A percentile compares a stretch with the other conserved stretches of the same genome.
These are phyloP conservation scores for Drosophila fungiperda DNA, from an alignment of 2,888 invertebrate genomes.

Conservation along the genomic window DNA sequence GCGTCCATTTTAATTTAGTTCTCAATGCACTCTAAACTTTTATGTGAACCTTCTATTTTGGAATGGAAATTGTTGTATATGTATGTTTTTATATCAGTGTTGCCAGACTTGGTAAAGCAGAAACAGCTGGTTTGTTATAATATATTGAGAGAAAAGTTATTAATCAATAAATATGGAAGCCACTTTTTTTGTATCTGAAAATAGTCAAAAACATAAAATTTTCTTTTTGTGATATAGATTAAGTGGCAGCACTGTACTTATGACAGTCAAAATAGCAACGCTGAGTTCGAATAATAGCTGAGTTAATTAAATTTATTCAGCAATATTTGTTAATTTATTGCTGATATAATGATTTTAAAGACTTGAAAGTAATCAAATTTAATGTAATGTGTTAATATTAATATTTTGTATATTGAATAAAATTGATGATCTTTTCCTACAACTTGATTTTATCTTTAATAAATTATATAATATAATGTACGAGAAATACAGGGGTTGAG, in stretches of 20 bases:
- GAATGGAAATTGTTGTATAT: not conserved
- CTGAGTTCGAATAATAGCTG: not conserved
- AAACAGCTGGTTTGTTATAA: not conserved
- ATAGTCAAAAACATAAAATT: not conserved
- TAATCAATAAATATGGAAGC: not conserved
- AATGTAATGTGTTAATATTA: not conserved
- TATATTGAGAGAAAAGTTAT: not conserved
- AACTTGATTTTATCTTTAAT: not conserved
- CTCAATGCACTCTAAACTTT: not conserved
- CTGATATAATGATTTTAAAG: not conserved
- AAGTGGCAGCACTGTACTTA: not conserved
- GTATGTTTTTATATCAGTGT: not conserved
- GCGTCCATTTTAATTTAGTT: constrained; percentile 31
- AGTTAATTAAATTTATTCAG: not conserved
- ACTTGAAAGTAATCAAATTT: not conserved
- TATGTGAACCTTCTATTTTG: not conserved
- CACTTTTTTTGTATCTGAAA: not conserved
- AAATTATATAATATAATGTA: not conserved
- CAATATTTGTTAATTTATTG: not conserved
- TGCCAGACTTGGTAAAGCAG: not conserved
- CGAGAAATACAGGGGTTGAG: not conserved
- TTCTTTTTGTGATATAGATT: not conserved
- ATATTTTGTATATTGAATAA: not conserved
- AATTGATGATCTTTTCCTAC: not conserved
- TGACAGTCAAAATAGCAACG: not conserved